phyloP scores from a whole-genome alignment of 2,888 invertebrate species.

The Oligia strigilis region DNA sequence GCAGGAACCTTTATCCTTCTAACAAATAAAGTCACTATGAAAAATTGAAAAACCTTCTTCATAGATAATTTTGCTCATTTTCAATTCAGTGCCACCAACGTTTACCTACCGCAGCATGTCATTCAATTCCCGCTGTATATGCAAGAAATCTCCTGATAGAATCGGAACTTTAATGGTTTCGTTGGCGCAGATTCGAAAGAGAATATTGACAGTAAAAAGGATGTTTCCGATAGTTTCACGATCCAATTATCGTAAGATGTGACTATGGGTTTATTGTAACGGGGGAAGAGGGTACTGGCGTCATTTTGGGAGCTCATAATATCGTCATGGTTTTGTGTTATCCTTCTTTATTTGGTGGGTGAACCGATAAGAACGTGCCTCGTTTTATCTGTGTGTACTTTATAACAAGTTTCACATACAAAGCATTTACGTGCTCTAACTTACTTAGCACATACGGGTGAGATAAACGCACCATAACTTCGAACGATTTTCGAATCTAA shows the following conservation, averaged over 20 bases:
- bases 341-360: not conserved
- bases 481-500: not conserved
- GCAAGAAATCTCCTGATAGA: constrained; percentile 28
- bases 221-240: constrained; percentile 34
- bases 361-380: not conserved
- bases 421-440: not conserved
- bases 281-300: not conserved
- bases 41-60: not conserved
- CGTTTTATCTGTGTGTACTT: not conserved
- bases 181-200: constrained; percentile 26
- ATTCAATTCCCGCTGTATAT: constrained; percentile 11
- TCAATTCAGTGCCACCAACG: not conserved
- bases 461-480: not conserved
- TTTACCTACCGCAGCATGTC: not conserved
- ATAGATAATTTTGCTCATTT: not conserved
- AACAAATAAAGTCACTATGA: not conserved
- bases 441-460: not conserved
- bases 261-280: constrained; percentile 12
- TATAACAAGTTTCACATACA: not conserved
- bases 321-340: not conserved
- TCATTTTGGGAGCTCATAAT: not conserved
- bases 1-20: too few relatives aligned
- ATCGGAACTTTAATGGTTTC: constrained; percentile 31
- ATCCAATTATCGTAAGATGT: constrained; percentile 28
- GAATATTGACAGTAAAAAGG: constrained; percentile 32